Base-by-base conservation (phyloP, 2,888 invertebrate species). In the Steinernema scapterisci region DNA sequence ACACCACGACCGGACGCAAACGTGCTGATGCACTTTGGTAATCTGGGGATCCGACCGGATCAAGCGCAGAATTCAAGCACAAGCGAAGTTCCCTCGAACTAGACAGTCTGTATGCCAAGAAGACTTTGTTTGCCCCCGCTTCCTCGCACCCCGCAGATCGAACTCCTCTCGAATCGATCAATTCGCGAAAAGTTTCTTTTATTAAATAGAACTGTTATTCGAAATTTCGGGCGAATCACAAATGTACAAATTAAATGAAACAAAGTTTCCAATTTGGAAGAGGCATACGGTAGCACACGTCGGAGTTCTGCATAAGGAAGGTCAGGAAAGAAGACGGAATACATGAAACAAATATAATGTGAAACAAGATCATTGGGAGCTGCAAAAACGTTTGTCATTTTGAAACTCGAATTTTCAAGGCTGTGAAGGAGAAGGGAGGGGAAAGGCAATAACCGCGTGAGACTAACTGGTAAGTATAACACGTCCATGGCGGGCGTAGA, bases 201-300 rank as follows among this genome's bases (percentile, higher is more conserved):
- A 52, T 52, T 52, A 52, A 52, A 63, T 63, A 63, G 63, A 63
- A 63, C 31, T 63, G 63, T 63, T 63, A 63, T 63, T 63, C 16
- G 16, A 38, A 63, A 63, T 63, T 63, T 63, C 63, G 63, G 19
- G 31, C 31, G 63, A 63, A 63, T 63, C 27, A 31, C 11, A 63
- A 63, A 63, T 63, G 63, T 63, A 63, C 63, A 54, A 54, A 19
- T 63, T 31, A 63, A 38, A 48, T 48, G 19, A 48, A 48, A 48
- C 48, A 48, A 48, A 48, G 16, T 48, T 63, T 63, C 63, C 63
- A 63, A 38, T 63, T 21, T 63, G 63, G 63, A 48, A 63, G 63
- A 63, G 63, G 63, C 63, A 63, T 63, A 63, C 31, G 63, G 63
- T 54, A 63, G 63, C 63, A 63, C 63, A 63, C 63, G 38, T 63